Conservation (phyloP, 2,797 vertebrate species). For the Gymnocypris eckloni region DNA sequence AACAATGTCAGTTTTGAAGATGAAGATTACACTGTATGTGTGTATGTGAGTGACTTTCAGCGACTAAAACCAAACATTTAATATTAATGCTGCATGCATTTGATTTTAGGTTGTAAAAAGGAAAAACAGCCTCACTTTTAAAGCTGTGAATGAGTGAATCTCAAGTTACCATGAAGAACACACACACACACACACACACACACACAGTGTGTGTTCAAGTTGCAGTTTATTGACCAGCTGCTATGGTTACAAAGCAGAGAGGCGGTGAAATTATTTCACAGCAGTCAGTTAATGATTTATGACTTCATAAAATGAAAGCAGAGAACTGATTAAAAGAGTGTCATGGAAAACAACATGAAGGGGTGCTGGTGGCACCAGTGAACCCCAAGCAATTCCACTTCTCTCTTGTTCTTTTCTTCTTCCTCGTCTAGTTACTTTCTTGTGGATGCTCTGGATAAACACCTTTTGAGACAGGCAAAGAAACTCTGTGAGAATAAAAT, state of each 20-base stretch:
- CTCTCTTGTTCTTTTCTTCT: not conserved
- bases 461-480: not conserved
- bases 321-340: slow-evolving; percentile 31
- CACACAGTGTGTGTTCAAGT: not conserved
- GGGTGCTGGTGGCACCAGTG: not conserved
- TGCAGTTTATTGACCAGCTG: slow-evolving; percentile 9
- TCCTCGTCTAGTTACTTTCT: not conserved
- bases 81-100: not conserved
- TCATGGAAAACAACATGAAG: slow-evolving; percentile 32
- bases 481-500: not conserved
- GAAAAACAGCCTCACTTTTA: slow-evolving; percentile 18
- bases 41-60: not conserved
- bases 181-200: too few species aligned
- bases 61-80: not conserved
- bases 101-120: slow-evolving; percentile 22
- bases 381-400: slow-evolving; percentile 8
- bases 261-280: slow-evolving; percentile 14
- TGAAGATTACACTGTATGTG: slow-evolving; percentile 7
- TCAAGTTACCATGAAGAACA: slow-evolving; percentile 11
- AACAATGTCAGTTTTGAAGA: slow-evolving; percentile 28
- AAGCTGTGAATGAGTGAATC: slow-evolving; percentile 23
- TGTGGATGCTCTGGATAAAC: slow-evolving; percentile 10
- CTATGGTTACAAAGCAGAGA: slow-evolving; percentile 36
- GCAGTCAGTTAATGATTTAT: slow-evolving; percentile 40
- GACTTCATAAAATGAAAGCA: slow-evolving; percentile 23